phyloP scores from a whole-genome alignment of 1,140 invertebrate species.

The Calycopis cecrops region DNA sequence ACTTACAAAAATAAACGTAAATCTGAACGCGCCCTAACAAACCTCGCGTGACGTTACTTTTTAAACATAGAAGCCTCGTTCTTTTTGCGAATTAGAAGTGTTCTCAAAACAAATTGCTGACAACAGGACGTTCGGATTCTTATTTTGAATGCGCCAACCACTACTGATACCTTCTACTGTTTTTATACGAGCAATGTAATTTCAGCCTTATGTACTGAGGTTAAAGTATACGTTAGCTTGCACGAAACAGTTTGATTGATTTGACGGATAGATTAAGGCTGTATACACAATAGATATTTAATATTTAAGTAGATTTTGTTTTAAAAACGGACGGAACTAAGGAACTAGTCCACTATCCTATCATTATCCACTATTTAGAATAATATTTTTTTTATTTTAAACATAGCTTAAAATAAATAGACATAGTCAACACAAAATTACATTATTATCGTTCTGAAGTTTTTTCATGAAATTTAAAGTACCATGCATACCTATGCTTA shows the following conservation, averaged over 20 bases:
- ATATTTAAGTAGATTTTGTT: neutral
- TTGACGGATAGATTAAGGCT: slow-evolving; percentile 19
- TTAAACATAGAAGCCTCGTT: slow-evolving; percentile 67
- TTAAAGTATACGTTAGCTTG: slow-evolving; percentile 5
- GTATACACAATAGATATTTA: slow-evolving; percentile 1
- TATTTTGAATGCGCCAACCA: slow-evolving; percentile 59
- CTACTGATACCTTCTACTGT: slow-evolving; percentile 28
- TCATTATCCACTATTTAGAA: too few species aligned
- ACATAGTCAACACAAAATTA: too few species aligned
- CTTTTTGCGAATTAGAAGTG: slow-evolving; percentile 72
- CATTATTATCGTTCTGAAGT: too few species aligned
- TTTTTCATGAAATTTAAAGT: too few species aligned
- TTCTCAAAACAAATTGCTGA: slow-evolving; percentile 74
- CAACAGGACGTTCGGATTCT: slow-evolving; percentile 63
- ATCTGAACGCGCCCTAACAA: slow-evolving; percentile 34
- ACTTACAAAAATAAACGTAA: slow-evolving; percentile 7
- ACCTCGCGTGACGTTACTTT: slow-evolving; percentile 66
- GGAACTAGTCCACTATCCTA: too few species aligned
- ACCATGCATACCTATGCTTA: too few species aligned
- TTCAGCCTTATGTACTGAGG: slow-evolving; percentile 8
- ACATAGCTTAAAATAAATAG: too few species aligned
- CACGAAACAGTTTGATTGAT: slow-evolving; percentile 4
- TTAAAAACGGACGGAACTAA: too few species aligned
- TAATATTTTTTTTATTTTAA: too few species aligned
- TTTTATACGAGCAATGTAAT: slow-evolving; percentile 6